Base-by-base conservation (phyloP, 1,140 invertebrate genomes). In the Nasonia vitripennis region DNA sequence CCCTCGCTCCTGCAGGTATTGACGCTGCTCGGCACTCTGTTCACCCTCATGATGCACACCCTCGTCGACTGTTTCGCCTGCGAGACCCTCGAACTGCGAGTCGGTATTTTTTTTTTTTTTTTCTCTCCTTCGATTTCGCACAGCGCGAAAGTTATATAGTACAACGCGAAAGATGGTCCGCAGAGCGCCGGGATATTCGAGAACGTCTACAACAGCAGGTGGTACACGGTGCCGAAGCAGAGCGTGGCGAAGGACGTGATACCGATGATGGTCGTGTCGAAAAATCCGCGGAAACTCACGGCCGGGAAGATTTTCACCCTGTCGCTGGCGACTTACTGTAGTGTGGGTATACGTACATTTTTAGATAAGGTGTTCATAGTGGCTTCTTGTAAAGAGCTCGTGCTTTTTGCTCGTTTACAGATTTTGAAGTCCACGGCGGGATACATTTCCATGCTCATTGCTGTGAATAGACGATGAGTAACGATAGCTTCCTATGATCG, bases 361-460 rank as follows among this genome's bases (percentile, higher is more conserved):
- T 37, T 37, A 67, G n/a, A 62, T 11, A 34, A 55, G 2, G 67
- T 9, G 2, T 17, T 37, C 0, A 10, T 1, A 17, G 48, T 68
- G 27, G 27, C 27, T 81, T 10, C n/a, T 81, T 70, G 2, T 41
- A 23, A 2, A n/a, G 55, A 9, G 2, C 1, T 78, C 1, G 0
- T 27, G 23, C 23, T 27, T 77, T 27, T 17, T 77, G 27, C 4
- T 48, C 45, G 2, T 31, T 79, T 41, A 1, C n/a, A 81, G 80
- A 81, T 81, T 51, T 51, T 74, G 10, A 81, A 81, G n/a, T 73
- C 80, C 4, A 51, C 70, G 7, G 80, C 23, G 1, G 41, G 80
- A 17, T 81, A 81, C 27, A 74, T 81, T 17, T 81, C 80, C 7
- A 73, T 81, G 80, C 31, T 81, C 10, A 68, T 81, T 14, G 79